Base-by-base conservation (phyloP, 2,797 vertebrate genomes). In the Denticeps clupeoides region DNA sequence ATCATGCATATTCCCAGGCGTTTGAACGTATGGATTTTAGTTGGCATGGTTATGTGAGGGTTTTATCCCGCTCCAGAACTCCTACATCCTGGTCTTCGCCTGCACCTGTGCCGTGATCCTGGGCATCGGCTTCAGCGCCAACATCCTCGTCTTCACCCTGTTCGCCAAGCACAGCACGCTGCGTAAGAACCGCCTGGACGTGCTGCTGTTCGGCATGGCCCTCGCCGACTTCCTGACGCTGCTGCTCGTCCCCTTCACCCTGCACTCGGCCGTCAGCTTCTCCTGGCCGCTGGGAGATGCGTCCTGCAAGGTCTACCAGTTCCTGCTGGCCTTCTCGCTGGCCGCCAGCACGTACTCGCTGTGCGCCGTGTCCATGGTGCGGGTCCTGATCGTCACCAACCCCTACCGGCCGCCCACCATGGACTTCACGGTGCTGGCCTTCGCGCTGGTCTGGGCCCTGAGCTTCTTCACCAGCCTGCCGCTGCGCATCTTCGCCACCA, bases 281-380 rank as follows among this genome's bases (percentile, higher is more conserved):
- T 71, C 77, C 24, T 86, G 84, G 84, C 71, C 81, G 32, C 65
- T 84, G 41, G 67, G 75, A 3, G 51, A 84, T 55, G 65, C 46
- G 1, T 78, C 74, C 60, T 87, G 85, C 59, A 85, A 85, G 63
- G 47, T 85, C 60, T 86, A 87, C 63, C 83, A 86, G 73, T 82
- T 88, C 63, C 58, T 85, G 50, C 46, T 84, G 44, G 78, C 80
- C 23, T 87, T 85, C 51, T 77, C 80, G 40, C 60, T 84, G 63
- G 80, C 77, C 0, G 83, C 78, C 45, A 86, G 85, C 69, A 82
- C 78, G 21, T 87, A 84, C 52, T 86, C 82, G 0, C 64, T 87
- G 19, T 85, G 81, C 18, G 79, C 80, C 0, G 80, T 87, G 53
- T 87, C 82, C 15, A 41, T 82, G 52, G 69, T 81, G 7, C 75